Percentiles rank a stretch among this genome's conserved stretches.
These are phyloP conservation scores for Bombyx huttoni DNA, from an alignment of 2,888 invertebrate genomes.

Conservation along the genomic window DNA sequence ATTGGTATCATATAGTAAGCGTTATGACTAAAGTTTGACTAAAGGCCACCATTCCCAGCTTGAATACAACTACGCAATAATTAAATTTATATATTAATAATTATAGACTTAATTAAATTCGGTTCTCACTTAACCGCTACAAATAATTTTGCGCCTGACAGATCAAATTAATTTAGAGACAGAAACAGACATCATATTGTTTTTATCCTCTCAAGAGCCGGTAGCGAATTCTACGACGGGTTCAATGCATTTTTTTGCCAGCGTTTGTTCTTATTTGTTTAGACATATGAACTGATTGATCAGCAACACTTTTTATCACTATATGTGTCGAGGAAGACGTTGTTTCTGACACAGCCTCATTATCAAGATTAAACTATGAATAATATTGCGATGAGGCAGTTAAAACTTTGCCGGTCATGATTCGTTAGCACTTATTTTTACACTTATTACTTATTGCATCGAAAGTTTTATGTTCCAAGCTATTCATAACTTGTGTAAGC, in stretches of 20 bases:
- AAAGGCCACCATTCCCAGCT: no score
- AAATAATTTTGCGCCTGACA: not conserved
- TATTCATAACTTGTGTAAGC: no score
- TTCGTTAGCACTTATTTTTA: conserved; percentile 1
- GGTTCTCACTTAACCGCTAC: not conserved
- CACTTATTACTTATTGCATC: no score
- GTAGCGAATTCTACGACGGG: conserved; percentile 21
- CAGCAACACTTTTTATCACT: conserved; percentile 24
- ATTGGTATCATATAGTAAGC: no score
- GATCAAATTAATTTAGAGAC: conserved; percentile 7
- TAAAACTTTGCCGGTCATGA: conserved; percentile 18
- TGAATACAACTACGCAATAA: no score
- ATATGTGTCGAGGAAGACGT: conserved; percentile 22
- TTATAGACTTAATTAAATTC: no score
- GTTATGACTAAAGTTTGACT: no score
- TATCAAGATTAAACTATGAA: conserved; percentile 23
- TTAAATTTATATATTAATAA: no score
- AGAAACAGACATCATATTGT: conserved; percentile 19
- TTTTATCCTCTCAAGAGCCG: conserved; percentile 6
- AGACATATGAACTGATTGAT: conserved; percentile 33
- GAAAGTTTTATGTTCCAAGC: no score
- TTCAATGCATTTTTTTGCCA: conserved; percentile 21
- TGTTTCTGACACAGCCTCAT: conserved; percentile 29
- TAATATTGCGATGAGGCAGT: conserved; percentile 19
- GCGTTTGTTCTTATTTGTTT: conserved; percentile 33